These are phyloP conservation scores for Drosophila meridionalis DNA, from an alignment of 2,888 invertebrate species.

Conservation along the genomic window DNA sequence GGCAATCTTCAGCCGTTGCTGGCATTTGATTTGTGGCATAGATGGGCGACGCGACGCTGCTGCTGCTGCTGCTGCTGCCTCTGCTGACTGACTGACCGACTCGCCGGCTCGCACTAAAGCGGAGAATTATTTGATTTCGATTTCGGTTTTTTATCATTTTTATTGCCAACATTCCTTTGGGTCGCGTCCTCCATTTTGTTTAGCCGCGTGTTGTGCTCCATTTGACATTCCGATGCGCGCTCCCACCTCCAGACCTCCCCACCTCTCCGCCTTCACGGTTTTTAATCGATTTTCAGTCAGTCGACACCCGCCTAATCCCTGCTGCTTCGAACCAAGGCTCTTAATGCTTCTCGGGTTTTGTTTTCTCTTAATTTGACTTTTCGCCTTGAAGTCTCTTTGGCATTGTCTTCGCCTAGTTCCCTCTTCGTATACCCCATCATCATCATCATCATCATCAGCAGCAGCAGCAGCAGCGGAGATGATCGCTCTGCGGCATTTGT, in stretches of 20 bases:
- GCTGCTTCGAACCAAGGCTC: constrained; percentile 13
- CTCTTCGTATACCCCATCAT: constrained; percentile 1
- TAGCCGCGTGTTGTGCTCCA: constrained; percentile 47
- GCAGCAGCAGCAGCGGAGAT: constrained; percentile 8
- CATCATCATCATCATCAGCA: background rate
- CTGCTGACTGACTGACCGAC: constrained; percentile 14
- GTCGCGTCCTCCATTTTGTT: constrained; percentile 23
- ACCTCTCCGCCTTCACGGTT: constrained; percentile 45
- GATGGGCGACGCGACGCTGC: constrained; percentile 59
- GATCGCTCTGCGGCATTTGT: constrained; percentile 62
- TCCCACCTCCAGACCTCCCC: constrained; percentile 28
- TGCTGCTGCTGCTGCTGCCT: background rate
- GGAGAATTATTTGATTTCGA: constrained; percentile 61
- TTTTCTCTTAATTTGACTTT: constrained; percentile 67
- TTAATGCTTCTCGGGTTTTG: constrained; percentile 53
- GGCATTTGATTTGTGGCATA: constrained; percentile 77
- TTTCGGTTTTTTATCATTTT: constrained; percentile 69
- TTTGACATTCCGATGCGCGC: constrained; percentile 73
- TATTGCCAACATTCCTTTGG: constrained; percentile 58
- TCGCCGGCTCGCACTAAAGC: constrained; percentile 17
- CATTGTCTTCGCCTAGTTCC: constrained; percentile 53
- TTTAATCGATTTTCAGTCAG: constrained; percentile 77
- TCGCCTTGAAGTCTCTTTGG: constrained; percentile 38
- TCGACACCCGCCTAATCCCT: constrained; percentile 19
- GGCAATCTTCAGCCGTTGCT: constrained; percentile 53